phyloP scores from a whole-genome alignment of 2,113 vertebrate genomes.

The Cromileptes altivelis region DNA sequence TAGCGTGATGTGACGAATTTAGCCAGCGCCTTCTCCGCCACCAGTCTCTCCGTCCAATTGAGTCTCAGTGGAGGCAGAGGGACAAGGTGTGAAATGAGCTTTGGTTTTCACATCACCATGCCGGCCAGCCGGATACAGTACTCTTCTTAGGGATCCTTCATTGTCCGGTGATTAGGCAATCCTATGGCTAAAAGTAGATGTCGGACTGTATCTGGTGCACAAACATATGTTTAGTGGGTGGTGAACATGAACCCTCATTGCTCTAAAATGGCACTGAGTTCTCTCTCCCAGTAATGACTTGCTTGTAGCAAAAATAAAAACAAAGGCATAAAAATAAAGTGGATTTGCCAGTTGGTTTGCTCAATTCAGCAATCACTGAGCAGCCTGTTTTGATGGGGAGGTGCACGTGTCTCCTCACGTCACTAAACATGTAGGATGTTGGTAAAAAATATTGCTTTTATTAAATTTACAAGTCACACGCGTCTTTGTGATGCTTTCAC shows the following conservation, averaged over 20 bases:
- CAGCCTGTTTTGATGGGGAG: conserved; percentile 7
- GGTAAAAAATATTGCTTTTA: conserved; percentile 1
- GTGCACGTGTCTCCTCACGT: not conserved
- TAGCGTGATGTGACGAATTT: conserved; percentile 53
- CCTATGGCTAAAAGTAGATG: conserved; percentile 16
- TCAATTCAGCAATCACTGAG: conserved; percentile 19
- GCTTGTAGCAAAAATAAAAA: conserved; percentile 10
- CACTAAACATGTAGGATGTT: not conserved
- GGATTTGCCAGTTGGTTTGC: not conserved
- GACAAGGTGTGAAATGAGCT: conserved; percentile 75
- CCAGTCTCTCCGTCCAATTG: conserved; percentile 27
- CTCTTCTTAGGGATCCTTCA: conserved; percentile 34
- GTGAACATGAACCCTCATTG: not conserved
- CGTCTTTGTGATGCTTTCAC: not conserved
- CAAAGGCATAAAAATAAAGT: conserved; percentile 15
- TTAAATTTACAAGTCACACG: not conserved
- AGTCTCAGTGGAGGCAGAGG: conserved; percentile 48
- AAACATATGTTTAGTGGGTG: conserved; percentile 19
- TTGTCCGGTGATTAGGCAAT: conserved; percentile 43
- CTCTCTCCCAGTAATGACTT: conserved; percentile 1
- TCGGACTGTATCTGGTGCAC: not conserved
- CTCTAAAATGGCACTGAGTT: not conserved
- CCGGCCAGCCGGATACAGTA: conserved; percentile 1
- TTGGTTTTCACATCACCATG: conserved; percentile 49
- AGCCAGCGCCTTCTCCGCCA: conserved; percentile 32